phyloP scores from a whole-genome alignment of 2,113 vertebrate species.

The Siphamia tubifer region DNA sequence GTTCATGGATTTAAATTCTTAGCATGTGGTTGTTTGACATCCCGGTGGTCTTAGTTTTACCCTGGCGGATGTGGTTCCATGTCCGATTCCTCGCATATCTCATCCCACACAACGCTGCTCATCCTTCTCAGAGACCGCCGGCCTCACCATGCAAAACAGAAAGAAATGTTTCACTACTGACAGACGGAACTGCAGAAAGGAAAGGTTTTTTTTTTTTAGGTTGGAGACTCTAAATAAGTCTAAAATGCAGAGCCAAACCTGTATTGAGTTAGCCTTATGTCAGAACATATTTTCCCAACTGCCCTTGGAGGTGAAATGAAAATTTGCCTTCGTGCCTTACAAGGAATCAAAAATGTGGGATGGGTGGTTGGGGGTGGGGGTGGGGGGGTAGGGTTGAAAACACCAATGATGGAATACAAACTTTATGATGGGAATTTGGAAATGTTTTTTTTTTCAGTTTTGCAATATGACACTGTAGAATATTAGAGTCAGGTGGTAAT shows the following conservation, averaged over 20 bases:
- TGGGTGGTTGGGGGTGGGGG: no score
- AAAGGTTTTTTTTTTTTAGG: not conserved
- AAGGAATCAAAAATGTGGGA: not conserved
- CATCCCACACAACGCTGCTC: constrained; percentile 57
- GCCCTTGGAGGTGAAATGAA: constrained; percentile 1
- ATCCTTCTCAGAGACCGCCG: constrained; percentile 24
- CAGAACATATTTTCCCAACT: not conserved
- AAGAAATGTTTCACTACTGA: constrained; percentile 12
- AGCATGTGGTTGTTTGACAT: constrained; percentile 36
- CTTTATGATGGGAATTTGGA: not conserved
- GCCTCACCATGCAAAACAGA: constrained; percentile 41
- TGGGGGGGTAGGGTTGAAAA: no score
- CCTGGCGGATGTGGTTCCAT: constrained; percentile 35
- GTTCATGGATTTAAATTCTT: constrained; percentile 32
- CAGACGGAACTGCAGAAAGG: constrained; percentile 12
- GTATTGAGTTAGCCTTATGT: constrained; percentile 7
- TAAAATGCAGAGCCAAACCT: constrained; percentile 5
- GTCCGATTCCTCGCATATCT: constrained; percentile 32
- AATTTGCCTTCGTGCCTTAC: constrained; percentile 8
- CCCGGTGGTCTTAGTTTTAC: constrained; percentile 13
- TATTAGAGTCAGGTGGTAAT: not conserved
- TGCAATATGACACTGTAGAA: not conserved
- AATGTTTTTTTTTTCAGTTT: not conserved
- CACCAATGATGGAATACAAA: not conserved
- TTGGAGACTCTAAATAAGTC: not conserved